Conservation (phyloP, 2,888 invertebrate genomes). For the Thalpophila matura region DNA sequence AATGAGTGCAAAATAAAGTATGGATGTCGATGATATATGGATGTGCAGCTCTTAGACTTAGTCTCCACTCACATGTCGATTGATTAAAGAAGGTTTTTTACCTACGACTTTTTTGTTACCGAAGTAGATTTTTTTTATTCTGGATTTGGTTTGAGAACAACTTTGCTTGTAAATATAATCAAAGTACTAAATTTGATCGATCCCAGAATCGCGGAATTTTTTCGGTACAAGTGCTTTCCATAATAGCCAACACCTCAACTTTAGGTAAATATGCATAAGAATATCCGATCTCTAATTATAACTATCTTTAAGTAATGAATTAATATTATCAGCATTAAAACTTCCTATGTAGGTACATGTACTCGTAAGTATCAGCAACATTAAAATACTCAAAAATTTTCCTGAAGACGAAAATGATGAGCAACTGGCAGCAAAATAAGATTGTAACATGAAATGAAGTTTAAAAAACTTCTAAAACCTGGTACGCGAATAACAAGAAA, state of each 20-base stretch:
- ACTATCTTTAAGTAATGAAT: no score
- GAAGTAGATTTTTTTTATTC: neutral
- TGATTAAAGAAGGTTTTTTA: constrained; percentile 20
- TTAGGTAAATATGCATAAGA: no score
- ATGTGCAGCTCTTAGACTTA: constrained; percentile 16
- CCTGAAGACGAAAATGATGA: constrained; percentile 12
- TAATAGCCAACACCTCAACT: no score
- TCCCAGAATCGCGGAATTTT: no score
- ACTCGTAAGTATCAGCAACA: neutral
- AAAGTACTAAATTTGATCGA: no score
- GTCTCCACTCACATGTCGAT: constrained; percentile 7
- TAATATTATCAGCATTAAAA: no score
- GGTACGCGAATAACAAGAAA: neutral
- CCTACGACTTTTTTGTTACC: constrained; percentile 18
- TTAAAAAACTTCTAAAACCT: constrained; percentile 5
- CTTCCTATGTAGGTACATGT: no score
- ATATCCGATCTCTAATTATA: no score
- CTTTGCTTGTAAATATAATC: no score
- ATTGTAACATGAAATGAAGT: constrained; percentile 17
- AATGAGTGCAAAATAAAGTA: constrained; percentile 35
- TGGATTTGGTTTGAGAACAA: neutral
- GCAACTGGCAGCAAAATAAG: constrained; percentile 17
- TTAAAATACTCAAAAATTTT: neutral
- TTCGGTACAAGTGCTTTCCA: no score
- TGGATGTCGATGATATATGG: constrained; percentile 21